Evolutionary conservation across 2,113 vertebrate genomes (phyloP).

Genomic region (Hucho hucho): DNA sequence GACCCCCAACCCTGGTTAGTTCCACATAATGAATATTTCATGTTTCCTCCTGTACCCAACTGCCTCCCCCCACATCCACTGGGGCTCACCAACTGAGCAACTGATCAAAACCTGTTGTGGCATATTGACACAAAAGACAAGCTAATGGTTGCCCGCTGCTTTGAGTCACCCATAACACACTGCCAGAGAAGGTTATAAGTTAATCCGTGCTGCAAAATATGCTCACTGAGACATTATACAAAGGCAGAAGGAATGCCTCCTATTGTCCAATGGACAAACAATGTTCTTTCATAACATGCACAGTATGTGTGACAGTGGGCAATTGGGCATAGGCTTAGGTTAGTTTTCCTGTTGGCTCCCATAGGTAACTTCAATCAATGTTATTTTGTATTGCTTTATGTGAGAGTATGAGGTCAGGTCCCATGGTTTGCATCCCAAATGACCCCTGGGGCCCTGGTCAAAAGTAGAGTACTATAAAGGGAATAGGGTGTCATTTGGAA

Average conservation of each 20-base stretch:
- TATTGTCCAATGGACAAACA: background rate
- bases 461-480: too few species aligned
- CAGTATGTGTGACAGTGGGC: background rate
- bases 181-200: constrained; percentile 4
- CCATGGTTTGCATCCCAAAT: too few species aligned
- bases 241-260: background rate
- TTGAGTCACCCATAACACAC: constrained; percentile 1
- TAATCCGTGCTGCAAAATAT: background rate
- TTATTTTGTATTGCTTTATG: background rate
- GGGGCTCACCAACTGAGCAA: background rate
- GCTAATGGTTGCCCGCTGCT: constrained; percentile 11
- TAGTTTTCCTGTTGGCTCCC: background rate
- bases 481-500: too few species aligned
- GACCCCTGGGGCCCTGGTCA: too few species aligned
- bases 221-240: background rate
- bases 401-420: background rate
- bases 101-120: constrained; percentile 30
- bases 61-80: background rate
- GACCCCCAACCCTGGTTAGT: background rate
- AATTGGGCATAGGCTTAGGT: background rate
- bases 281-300: background rate
- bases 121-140: constrained; percentile 33
- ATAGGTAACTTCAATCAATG: background rate
- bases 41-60: background rate
- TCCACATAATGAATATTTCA: constrained; percentile 22